Evolutionary conservation across 2,888 invertebrate species (phyloP).

Genomic region (Pegoplata infirma): DNA sequence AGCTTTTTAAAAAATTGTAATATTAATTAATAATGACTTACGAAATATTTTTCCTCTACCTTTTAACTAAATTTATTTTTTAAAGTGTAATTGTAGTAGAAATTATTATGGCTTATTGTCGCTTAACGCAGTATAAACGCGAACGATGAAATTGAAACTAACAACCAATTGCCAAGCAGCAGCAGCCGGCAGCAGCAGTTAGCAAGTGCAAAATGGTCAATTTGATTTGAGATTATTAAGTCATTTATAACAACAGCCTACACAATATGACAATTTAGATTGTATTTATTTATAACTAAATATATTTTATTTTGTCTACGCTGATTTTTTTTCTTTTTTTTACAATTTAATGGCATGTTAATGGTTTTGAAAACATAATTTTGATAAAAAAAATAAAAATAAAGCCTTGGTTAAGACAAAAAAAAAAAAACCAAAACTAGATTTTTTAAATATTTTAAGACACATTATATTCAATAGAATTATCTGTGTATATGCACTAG

Average conservation of each 20-base stretch:
- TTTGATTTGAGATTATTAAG: constrained; percentile 63
- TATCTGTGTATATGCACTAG: too few relatives aligned
- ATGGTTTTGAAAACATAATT: constrained; percentile 51
- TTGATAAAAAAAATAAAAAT: constrained; percentile 19
- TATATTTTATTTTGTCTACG: neutral
- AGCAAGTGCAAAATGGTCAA: constrained; percentile 63
- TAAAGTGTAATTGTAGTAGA: too few relatives aligned
- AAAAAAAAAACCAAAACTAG: too few relatives aligned
- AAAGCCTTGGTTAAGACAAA: constrained; percentile 2
- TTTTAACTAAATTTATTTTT: too few relatives aligned
- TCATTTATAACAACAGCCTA: constrained; percentile 62
- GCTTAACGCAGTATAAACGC: constrained; percentile 37
- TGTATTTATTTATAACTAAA: constrained; percentile 32
- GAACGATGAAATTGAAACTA: constrained; percentile 21
- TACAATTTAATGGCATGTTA: constrained; percentile 56
- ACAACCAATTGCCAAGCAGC: too few relatives aligned
- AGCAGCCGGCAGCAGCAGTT: constrained; percentile 42
- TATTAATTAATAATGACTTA: too few relatives aligned
- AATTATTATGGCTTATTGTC: constrained; percentile 8
- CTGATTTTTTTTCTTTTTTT: too few relatives aligned
- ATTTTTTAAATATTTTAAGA: neutral
- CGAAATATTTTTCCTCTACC: too few relatives aligned
- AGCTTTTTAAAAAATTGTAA: too few relatives aligned
- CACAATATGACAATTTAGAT: constrained; percentile 60
- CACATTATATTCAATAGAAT: too few relatives aligned